Evolutionary conservation across 1,140 invertebrate genomes (phyloP).

Genomic region (Drosophila fuyamai): DNA sequence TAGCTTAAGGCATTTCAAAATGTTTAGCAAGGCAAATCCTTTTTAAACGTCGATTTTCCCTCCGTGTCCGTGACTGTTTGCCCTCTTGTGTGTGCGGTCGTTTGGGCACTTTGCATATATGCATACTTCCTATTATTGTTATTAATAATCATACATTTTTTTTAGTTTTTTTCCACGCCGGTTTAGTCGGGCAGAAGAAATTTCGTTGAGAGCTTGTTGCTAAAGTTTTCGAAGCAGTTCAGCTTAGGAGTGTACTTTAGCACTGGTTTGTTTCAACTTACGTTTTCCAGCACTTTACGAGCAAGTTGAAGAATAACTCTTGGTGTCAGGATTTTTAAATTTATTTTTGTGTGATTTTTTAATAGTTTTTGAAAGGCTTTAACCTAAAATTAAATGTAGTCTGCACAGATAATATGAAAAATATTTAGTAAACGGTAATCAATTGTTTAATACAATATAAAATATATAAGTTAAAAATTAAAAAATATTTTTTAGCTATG

Average conservation of each 20-base stretch:
- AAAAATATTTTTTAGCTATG: too few species aligned
- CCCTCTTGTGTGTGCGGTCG: conserved; percentile 29
- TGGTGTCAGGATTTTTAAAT: too few species aligned
- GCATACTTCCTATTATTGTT: conserved; percentile 64
- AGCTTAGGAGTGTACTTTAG: not conserved
- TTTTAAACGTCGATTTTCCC: conserved; percentile 74
- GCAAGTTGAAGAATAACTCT: too few species aligned
- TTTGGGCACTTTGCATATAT: conserved; percentile 64
- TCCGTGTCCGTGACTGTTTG: conserved; percentile 5
- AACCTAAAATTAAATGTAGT: too few species aligned
- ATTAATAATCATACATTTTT: conserved; percentile 78
- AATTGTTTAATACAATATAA: too few species aligned
- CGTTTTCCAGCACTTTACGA: not conserved
- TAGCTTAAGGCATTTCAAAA: conserved; percentile 78
- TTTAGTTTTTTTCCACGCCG: conserved; percentile 13
- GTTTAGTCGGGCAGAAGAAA: conserved; percentile 5
- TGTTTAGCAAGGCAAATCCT: conserved; percentile 81
- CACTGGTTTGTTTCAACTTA: not conserved
- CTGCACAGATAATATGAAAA: too few species aligned
- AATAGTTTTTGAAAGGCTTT: too few species aligned
- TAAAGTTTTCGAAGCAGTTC: not conserved
- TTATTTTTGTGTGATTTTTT: too few species aligned
- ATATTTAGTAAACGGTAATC: too few species aligned
- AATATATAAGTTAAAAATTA: too few species aligned
- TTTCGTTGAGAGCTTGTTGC: not conserved